Evolutionary conservation across 2,113 vertebrate species (phyloP), one percentile per base, ranked within the genome.

Genomic region (Muntiacus reevesi): DNA sequence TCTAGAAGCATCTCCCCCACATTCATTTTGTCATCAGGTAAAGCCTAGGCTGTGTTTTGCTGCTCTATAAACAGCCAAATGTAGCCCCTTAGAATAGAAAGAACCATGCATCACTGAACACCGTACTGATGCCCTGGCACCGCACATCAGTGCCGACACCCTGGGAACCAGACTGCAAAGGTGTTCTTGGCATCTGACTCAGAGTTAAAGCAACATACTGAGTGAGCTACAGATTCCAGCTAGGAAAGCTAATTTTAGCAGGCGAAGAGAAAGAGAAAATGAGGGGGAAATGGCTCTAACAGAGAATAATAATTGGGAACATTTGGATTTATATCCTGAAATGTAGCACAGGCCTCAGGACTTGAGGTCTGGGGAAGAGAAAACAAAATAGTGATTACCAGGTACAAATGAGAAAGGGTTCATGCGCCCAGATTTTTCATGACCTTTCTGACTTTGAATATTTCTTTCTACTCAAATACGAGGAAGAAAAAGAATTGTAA

Each of bases 141-240:
- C 33, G 21, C 12, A 60, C 62, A 81, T 92, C 89, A 71, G 78
- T 40, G 89, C 43, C 6, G 27, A 17, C 54, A n/a, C 86, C 89
- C 91, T 84, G 74, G 92, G 95, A 96, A 71, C 59, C 87, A 94
- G 93, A 55, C 8, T 84, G 87, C 47, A 97, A 92, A 96, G 91
- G 94, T 96, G 90, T 92, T 91, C 85, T 89, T 82, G 67, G 92
- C 55, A 15, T 97, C 90, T 90, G 54, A 90, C 64, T 98, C 95
- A 50, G 92, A 86, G 71, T 76, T 55, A 6, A 40, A 45, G 86
- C 33, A 17, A 52, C 23, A 40, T 21, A 47, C 82, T 60, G 57
- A 54, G 87, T 40, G 91, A 93, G 95, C 82, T 43, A 59, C 28
- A 30, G 76, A 83, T 33, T 40, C 82, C 62, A 87, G 86, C 25